Evolutionary conservation across 2,888 invertebrate genomes (phyloP).

Genomic region (Caenorhabditis doughertyi): DNA sequence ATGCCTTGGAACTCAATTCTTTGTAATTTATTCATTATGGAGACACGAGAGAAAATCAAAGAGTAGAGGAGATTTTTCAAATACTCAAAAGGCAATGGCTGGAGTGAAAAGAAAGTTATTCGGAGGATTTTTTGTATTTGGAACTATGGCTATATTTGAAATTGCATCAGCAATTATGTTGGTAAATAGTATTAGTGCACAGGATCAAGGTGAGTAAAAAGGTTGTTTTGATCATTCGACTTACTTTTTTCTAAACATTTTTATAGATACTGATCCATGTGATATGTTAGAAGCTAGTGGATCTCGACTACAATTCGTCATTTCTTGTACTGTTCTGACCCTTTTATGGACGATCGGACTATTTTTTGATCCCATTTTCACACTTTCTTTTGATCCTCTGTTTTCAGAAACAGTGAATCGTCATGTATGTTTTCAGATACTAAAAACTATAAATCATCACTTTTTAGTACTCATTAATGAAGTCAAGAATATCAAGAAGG

Average conservation of each 20-base stretch:
- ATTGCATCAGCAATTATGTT: conserved; percentile 37
- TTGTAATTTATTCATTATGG: conserved; percentile 28
- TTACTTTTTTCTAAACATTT: too few species aligned
- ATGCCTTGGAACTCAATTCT: conserved; percentile 36
- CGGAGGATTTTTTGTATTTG: conserved; percentile 30
- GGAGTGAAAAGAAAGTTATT: conserved; percentile 37
- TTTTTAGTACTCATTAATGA: conserved; percentile 33
- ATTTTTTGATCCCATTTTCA: conserved; percentile 49
- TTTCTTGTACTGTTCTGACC: conserved; percentile 38
- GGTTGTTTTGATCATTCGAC: too few species aligned
- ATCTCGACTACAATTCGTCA: conserved; percentile 31
- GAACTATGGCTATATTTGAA: conserved; percentile 43
- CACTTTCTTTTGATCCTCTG: conserved; percentile 39
- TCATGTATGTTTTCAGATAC: not conserved
- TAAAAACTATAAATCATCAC: not conserved
- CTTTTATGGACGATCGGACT: conserved; percentile 43
- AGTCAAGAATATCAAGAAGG: conserved; percentile 40
- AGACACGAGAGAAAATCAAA: conserved; percentile 26
- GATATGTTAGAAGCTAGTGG: conserved; percentile 31
- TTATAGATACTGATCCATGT: conserved; percentile 14
- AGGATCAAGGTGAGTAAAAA: conserved; percentile 12
- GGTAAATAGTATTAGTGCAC: conserved; percentile 15
- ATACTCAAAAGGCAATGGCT: conserved; percentile 19
- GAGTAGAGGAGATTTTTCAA: conserved; percentile 40
- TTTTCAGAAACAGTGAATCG: conserved; percentile 18